Evolutionary conservation across 2,797 vertebrate species (phyloP).

Genomic region (Tenualosa thibaudeaui): DNA sequence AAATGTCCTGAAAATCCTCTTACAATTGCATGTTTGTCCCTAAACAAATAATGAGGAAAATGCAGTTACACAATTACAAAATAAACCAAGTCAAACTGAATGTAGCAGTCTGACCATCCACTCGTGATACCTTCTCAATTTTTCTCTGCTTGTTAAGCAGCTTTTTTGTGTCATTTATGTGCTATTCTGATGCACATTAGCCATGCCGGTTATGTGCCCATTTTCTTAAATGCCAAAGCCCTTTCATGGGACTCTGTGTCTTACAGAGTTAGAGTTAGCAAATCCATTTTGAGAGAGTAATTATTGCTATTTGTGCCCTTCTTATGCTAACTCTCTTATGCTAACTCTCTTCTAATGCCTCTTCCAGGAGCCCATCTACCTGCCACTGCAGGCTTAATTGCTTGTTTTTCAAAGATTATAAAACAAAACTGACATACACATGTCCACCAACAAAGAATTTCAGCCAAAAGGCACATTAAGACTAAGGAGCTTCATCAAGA

Average conservation of each 20-base stretch:
- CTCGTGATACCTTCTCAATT: background rate
- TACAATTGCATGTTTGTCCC: background rate
- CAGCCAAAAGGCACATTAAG: background rate
- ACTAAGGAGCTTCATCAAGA: background rate
- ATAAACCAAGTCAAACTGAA: background rate
- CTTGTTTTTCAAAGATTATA: background rate
- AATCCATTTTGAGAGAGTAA: background rate
- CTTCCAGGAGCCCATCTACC: background rate
- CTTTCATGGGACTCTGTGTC: background rate
- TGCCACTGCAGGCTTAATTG: background rate
- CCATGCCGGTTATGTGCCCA: background rate
- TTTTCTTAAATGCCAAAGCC: conserved; percentile 19
- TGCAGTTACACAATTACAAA: background rate
- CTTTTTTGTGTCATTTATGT: background rate
- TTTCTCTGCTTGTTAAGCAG: background rate
- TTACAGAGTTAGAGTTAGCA: background rate
- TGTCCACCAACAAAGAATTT: background rate
- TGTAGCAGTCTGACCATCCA: background rate
- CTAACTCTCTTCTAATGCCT: background rate
- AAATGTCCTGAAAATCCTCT: background rate
- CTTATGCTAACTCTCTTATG: background rate
- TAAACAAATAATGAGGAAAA: background rate
- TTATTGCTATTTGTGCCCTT: background rate
- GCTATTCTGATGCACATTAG: background rate
- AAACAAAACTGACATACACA: background rate